Conservation (phyloP, 2,888 invertebrate genomes). For the Heteromurus nitidus region DNA sequence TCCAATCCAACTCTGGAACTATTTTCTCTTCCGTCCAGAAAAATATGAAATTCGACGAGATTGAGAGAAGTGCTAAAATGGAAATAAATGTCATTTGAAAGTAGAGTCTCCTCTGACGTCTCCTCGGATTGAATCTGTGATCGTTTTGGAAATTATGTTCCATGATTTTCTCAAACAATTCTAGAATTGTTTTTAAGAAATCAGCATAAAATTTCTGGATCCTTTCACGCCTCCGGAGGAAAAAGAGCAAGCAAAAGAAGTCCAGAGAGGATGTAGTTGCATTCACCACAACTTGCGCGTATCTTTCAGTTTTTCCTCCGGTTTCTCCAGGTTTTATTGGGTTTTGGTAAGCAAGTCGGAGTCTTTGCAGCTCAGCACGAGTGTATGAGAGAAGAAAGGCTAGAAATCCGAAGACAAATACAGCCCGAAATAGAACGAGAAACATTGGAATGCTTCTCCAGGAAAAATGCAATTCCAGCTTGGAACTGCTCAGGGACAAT, state of each 20-base stretch:
- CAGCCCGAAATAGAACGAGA: background rate
- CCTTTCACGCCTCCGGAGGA: background rate
- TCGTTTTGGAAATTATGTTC: background rate
- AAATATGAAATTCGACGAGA: background rate
- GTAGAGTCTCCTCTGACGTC: background rate
- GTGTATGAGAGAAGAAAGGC: no score
- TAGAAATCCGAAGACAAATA: background rate
- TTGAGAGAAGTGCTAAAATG: background rate
- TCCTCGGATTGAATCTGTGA: background rate
- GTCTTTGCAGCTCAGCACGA: no score
- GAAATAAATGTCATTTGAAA: background rate
- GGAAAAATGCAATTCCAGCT: background rate
- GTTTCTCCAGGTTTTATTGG: background rate
- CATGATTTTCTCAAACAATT: background rate
- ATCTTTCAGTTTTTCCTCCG: background rate
- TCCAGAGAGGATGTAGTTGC: background rate
- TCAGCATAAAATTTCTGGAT: background rate
- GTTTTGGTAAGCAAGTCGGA: background rate
- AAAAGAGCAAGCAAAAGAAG: background rate
- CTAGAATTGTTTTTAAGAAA: background rate
- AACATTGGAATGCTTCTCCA: background rate
- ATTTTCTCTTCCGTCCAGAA: background rate
- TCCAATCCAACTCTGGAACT: background rate
- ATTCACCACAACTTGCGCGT: background rate
- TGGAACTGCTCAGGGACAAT: background rate